Percentiles rank a stretch among this genome's conserved stretches.
Evolutionary conservation across 2,797 vertebrate genomes (phyloP).

Genomic region (Sphenodon punctatus): DNA sequence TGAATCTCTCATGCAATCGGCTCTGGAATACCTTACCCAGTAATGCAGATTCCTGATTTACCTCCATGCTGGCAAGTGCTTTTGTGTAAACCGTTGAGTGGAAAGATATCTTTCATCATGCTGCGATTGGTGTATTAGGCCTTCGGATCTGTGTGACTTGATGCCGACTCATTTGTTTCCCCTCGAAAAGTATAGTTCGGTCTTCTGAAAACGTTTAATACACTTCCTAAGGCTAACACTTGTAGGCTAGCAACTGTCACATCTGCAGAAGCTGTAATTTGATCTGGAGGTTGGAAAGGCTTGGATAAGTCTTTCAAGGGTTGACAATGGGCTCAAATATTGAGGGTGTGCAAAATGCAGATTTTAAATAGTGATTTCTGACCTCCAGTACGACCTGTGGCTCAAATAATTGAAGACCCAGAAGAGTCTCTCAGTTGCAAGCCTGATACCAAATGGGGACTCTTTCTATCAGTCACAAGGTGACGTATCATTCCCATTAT

Average conservation of each 20-base stretch:
- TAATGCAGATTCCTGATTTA: neutral
- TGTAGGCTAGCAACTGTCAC: neutral
- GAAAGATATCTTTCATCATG: neutral
- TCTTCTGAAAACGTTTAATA: neutral
- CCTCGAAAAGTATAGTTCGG: rapidly evolving
- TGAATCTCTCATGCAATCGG: no score
- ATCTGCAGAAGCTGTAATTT: neutral
- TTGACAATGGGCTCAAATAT: neutral
- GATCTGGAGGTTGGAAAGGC: neutral
- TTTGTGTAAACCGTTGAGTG: neutral
- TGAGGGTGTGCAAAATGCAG: neutral
- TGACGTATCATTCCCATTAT: neutral
- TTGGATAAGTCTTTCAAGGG: neutral
- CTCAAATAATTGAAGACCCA: no score
- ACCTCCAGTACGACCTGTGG: neutral
- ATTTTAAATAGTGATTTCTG: neutral
- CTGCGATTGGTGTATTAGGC: neutral
- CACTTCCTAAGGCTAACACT: rapidly evolving
- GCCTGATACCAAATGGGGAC: rapidly evolving
- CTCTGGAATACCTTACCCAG: no score
- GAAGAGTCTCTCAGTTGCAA: neutral
- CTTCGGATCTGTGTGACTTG: neutral
- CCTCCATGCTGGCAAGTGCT: neutral
- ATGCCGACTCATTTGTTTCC: no score
- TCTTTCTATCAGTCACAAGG: rapidly evolving